Evolutionary conservation across 2,888 invertebrate genomes (phyloP), one percentile per base, ranked within the genome.

Genomic region (Archips crataeganus): DNA sequence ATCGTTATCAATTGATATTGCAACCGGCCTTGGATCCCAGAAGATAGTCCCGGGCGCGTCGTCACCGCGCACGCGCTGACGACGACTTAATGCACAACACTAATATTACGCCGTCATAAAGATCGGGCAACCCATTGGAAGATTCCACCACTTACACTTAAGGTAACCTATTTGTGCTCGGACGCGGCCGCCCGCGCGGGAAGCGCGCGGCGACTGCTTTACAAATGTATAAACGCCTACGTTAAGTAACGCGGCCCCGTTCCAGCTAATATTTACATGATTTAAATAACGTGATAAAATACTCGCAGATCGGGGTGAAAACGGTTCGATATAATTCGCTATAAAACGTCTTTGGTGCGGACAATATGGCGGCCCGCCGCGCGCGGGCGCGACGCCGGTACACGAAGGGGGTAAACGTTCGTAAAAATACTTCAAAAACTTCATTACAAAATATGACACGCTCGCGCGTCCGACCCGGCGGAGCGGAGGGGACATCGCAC

Each of bases 351-450:
- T 73, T 73, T 68, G 72, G 72, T 73, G 68, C 72, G 63, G 49
- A 68, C 72, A 63, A 62, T 61, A 63, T 59, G 72, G 72, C 72
- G 68, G 63, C 63, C 23, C 15, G 11, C 59, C 59, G 39, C 39
- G 13, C 68, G 64, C 66, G 65, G 59, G 32, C 71, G 49, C 69
- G 45, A 47, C 70, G 70, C 39, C 36, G 75, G 76, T 79, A 79
- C 84, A 84, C 78, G 78, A 79, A 84, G 81, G 83, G 84, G 85
- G 84, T 86, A 85, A 85, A 87, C 74, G 75, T 75, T 79, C 83
- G 81, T 87, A 85, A 82, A 88, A 85, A 85, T 82, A 84, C 51
- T 79, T 78, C 72, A 83, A 85, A 83, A 81, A 73, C 49, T 71
- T 79, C 71, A 76, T 77, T 86, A 86, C 80, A 80, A 87, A 87